Conservation (phyloP, 2,888 invertebrate species). For the Athalia cordata region DNA sequence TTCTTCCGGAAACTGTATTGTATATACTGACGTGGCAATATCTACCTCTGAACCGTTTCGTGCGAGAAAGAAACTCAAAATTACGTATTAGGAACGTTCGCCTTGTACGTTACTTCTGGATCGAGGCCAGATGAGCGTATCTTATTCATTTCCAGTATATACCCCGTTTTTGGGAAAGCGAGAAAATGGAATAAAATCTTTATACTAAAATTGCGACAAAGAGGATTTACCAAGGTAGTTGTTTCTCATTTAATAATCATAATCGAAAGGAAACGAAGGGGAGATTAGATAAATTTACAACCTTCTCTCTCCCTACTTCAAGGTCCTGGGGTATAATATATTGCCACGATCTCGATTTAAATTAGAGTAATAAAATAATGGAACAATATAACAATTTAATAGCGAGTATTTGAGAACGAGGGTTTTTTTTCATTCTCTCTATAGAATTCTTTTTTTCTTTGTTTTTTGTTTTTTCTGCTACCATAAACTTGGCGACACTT, state of each 20-base stretch:
- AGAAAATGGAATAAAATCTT: too few species aligned
- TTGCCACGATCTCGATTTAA: constrained; percentile 23
- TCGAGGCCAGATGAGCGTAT: neutral
- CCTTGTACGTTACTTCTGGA: neutral
- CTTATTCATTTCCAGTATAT: neutral
- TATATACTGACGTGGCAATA: constrained; percentile 37
- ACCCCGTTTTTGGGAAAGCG: too few species aligned
- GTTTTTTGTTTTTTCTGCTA: too few species aligned
- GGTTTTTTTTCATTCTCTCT: too few species aligned
- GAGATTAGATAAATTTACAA: constrained; percentile 9
- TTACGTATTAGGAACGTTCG: constrained; percentile 14
- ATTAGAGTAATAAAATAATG: constrained; percentile 22
- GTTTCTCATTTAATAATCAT: neutral
- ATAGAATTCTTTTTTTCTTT: neutral
- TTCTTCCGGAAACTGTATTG: constrained; percentile 22
- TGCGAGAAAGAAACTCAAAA: constrained; percentile 20
- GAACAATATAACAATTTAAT: constrained; percentile 25
- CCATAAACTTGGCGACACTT: neutral
- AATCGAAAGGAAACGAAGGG: neutral
- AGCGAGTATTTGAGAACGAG: neutral
- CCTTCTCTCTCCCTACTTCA: neutral
- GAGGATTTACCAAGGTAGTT: neutral
- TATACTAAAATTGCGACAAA: neutral
- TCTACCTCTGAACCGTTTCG: constrained; percentile 22
- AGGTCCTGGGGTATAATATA: constrained; percentile 12